Base-by-base conservation (phyloP, 2,113 vertebrate genomes). In the Phalacrocorax aristotelis region DNA sequence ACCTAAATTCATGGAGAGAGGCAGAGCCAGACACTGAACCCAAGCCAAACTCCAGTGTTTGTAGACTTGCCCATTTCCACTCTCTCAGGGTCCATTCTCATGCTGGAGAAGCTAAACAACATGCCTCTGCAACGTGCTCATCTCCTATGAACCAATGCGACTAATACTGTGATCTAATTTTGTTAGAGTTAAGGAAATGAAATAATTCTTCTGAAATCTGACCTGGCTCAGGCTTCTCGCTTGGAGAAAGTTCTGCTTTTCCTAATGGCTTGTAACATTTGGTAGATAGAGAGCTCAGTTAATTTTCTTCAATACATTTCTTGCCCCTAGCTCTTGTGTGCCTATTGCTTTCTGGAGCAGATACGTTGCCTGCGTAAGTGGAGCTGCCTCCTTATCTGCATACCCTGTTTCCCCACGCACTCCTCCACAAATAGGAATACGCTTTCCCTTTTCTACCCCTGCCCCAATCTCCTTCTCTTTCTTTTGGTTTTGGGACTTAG, bases 111-210 rank as follows among this genome's bases (percentile, higher is more conserved):
- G 72, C 84, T 89, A 38, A 70, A 60, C 57, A 90, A 51, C 40
- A 30, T 42, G 58, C 42, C 70, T 84, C 9, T 44, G 91, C 89
- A 48, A 87, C 8, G 30, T 76, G 76, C 82, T 93, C 89, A 64
- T 81, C 46, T 69, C 79, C 81, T 61, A 2, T 29, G 54, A 95
- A 89, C 49, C 66, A 91, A 94, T 20, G 62, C 95, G 91, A 97
- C 96, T 97, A 82, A 93, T 96, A 78, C 40, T 14, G 36, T 15
- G 34, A 86, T 93, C 97, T 95, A 81, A 93, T 89, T 91, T 83
- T 75, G 82, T 65, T 78, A n/a, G 89, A 93, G 65, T 89, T 81
- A 96, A 91, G 96, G 82, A 95, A 95, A 94, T 88, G 48, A 96
- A 89, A 72, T 58, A 83, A 85, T 52, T 79, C 84, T 71, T 96